Conservation (phyloP, 2,113 vertebrate genomes). For the Channa argus region DNA sequence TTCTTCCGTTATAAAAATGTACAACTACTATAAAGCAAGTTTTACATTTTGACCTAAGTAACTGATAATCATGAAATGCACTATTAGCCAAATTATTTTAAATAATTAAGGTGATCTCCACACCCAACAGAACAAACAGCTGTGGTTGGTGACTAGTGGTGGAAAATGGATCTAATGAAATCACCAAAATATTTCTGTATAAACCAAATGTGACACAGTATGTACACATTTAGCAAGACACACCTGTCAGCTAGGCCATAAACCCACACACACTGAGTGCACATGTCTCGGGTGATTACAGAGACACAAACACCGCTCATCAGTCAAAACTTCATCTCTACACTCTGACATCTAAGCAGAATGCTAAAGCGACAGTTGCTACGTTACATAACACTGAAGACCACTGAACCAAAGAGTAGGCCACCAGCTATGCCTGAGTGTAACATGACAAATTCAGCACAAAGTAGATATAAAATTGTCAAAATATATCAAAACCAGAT, state of each 20-base stretch:
- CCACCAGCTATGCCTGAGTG: conserved; percentile 24
- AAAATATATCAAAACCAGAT: too few species aligned
- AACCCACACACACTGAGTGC: conserved; percentile 7
- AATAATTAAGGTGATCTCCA: background rate
- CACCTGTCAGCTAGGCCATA: conserved; percentile 21
- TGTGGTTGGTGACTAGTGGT: background rate
- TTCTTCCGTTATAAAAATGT: too few species aligned
- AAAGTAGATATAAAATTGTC: background rate
- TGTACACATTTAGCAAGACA: conserved; percentile 4
- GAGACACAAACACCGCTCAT: conserved; percentile 15
- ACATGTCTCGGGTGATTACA: background rate
- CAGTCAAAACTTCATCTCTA: conserved; percentile 43
- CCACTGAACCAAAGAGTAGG: conserved; percentile 45
- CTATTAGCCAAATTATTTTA: background rate
- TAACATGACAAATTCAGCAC: conserved; percentile 1
- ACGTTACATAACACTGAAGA: conserved; percentile 67
- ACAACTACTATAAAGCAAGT: background rate
- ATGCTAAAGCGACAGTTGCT: conserved; percentile 64
- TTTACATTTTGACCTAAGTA: background rate
- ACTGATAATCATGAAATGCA: background rate
- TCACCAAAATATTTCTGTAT: background rate
- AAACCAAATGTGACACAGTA: conserved; percentile 31
- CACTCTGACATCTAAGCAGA: conserved; percentile 50
- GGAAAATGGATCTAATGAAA: background rate
- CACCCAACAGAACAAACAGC: background rate